These are phyloP conservation scores for Meiosimyza platycephala DNA, from an alignment of 2,888 invertebrate species.

Conservation along the genomic window DNA sequence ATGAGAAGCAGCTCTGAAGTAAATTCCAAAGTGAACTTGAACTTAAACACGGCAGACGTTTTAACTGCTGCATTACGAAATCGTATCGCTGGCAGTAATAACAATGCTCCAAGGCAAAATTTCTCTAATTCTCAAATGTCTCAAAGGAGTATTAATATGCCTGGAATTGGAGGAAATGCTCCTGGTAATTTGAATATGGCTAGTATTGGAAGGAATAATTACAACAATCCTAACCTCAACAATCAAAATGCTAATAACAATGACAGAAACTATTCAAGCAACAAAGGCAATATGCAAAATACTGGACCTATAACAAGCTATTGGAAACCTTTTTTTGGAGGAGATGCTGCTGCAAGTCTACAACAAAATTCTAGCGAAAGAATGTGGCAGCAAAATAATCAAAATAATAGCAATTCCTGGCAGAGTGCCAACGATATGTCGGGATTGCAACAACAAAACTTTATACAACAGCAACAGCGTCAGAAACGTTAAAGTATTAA, in stretches of 20 bases:
- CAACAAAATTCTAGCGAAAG: not conserved
- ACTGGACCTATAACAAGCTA: not conserved
- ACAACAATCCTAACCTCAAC: not conserved
- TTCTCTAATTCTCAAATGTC: not conserved
- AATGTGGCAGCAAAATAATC: slow-evolving; percentile 2
- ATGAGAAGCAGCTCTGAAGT: too few species aligned
- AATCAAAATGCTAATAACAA: not conserved
- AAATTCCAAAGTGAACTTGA: too few species aligned
- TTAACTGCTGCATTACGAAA: too few species aligned
- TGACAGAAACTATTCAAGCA: not conserved
- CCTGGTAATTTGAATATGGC: slow-evolving; percentile 12
- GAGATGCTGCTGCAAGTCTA: not conserved
- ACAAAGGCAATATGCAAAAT: not conserved
- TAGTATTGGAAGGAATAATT: slow-evolving; percentile 11
- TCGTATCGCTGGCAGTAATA: too few species aligned
- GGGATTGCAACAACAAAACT: slow-evolving; percentile 10
- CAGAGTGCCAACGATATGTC: not conserved
- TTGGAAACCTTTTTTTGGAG: slow-evolving; percentile 2
- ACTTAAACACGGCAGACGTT: too few species aligned
- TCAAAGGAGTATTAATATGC: not conserved
- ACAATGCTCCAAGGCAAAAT: too few species aligned
- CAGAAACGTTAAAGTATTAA: not conserved
- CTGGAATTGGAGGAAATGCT: not conserved
- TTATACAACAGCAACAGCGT: slow-evolving; percentile 12
- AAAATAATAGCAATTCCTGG: not conserved